phyloP scores from a whole-genome alignment of 30 jellyfish, hydroid and myxozoan genomes.

The Turritopsis rubra region DNA sequence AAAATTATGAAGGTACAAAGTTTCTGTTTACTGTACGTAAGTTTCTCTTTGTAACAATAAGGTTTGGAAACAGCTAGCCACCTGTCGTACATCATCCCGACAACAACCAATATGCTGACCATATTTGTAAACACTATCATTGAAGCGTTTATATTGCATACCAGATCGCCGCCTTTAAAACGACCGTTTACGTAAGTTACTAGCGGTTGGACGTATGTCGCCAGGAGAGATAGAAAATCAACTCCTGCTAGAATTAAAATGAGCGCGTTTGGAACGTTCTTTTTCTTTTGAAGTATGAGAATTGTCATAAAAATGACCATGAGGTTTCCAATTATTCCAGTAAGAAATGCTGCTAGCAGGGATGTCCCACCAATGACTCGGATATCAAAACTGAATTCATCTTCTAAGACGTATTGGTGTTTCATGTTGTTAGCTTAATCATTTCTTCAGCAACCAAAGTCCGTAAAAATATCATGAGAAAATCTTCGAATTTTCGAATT shows the following conservation, averaged over 20 bases:
- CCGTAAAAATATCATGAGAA: not conserved
- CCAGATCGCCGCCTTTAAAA: constrained; percentile 54
- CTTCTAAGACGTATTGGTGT: not conserved
- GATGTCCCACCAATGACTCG: constrained; percentile 60
- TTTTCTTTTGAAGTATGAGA: constrained; percentile 37
- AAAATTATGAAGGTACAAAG: constrained; percentile 12
- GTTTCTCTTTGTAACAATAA: constrained; percentile 60
- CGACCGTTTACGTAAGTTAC: constrained; percentile 33
- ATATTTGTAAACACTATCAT: constrained; percentile 42
- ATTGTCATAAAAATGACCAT: constrained; percentile 37
- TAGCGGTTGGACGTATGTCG: constrained; percentile 62
- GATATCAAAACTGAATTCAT: constrained; percentile 1
- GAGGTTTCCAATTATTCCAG: constrained; percentile 68
- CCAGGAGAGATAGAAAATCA: constrained; percentile 36
- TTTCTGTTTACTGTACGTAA: constrained; percentile 32
- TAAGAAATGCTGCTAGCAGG: constrained; percentile 34
- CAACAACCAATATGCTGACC: constrained; percentile 32
- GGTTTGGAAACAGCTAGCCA: constrained; percentile 68
- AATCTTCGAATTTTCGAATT: not conserved
- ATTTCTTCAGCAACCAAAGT: not conserved
- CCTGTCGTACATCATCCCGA: constrained; percentile 56
- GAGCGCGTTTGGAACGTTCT: constrained; percentile 60
- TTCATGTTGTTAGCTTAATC: not conserved
- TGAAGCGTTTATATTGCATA: constrained; percentile 63
- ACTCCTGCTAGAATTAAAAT: constrained; percentile 32